A percentile compares a stretch with the other conserved stretches of the same genome.
Evolutionary conservation across 2,797 vertebrate species (phyloP).

Genomic region (Heteromormyrus szaboi): DNA sequence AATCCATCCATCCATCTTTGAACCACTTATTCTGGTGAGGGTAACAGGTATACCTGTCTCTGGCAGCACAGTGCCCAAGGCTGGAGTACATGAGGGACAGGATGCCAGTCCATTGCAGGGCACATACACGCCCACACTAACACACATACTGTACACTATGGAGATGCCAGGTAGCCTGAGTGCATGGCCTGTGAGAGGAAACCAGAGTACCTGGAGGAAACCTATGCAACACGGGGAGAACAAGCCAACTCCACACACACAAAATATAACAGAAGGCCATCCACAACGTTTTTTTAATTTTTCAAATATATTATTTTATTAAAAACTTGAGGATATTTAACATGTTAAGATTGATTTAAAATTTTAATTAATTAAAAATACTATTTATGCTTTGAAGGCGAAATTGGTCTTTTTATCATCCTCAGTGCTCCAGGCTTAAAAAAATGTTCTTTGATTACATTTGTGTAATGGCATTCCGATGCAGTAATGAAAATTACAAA

Average conservation of each 20-base stretch:
- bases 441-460: not conserved
- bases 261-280: not conserved
- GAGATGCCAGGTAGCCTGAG: not conserved
- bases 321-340: not conserved
- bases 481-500: not conserved
- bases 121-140: not conserved
- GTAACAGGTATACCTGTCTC: not conserved
- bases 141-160: not conserved
- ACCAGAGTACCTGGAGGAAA: not conserved
- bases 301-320: not conserved
- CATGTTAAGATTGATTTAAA: not conserved
- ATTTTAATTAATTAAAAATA: not conserved
- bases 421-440: not conserved
- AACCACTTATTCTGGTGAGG: not conserved
- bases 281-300: not conserved
- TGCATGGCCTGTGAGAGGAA: not conserved
- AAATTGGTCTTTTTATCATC: not conserved
- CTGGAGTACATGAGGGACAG: not conserved
- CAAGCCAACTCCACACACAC: not conserved
- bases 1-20: not conserved
- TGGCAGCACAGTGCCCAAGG: not conserved
- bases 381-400: not conserved
- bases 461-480: not conserved
- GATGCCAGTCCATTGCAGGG: not conserved
- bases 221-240: not conserved